Evolutionary conservation across 2,888 invertebrate genomes (phyloP), one percentile per base, ranked within the genome.

Genomic region (Spisula solida): DNA sequence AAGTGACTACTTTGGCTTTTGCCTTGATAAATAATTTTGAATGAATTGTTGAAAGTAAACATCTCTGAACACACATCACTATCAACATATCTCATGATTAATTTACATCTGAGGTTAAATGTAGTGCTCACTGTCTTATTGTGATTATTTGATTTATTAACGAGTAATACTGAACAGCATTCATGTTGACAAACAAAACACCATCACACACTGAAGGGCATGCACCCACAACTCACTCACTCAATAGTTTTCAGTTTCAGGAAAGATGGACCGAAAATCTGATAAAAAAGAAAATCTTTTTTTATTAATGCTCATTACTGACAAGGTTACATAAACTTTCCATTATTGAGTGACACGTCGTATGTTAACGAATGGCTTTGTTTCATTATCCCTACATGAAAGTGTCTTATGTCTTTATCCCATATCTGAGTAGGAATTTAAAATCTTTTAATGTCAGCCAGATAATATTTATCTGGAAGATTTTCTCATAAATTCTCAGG

Each of bases 321-420:
- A 75, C 75, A 75, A 16, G 29, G 14, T 34, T 31, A 75, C 75
- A 75, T 34, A 75, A 75, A 75, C 75, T 75, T 75, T 75, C 75
- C 75, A 75, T 75, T 75, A 75, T 75, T 34, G 75, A 75, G 75
- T 34, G 75, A 75, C 75, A 75, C 31, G 75, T 75, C 18, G 75
- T 75, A 31, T 75, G 75, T 75, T 75, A 75, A 75, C 34, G 31
- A 75, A 34, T 34, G 31, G 16, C 75, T 25, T 25, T 29, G 75
- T 75, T 34, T 75, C 34, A 75, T 25, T 34, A 75, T 34, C 34
- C n/a, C n/a, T 66, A 66, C 60, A 66, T n/a, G n/a, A 66, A 25
- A 25, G 60, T 66, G 5, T 66, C 60, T 66, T 6, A 6, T 66
- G 0, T 25, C 60, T 75, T 34, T 75, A 75, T 75, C 75, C 31